phyloP scores from a whole-genome alignment of 2,797 vertebrate genomes.

The Arrhamphus sclerolepis region DNA sequence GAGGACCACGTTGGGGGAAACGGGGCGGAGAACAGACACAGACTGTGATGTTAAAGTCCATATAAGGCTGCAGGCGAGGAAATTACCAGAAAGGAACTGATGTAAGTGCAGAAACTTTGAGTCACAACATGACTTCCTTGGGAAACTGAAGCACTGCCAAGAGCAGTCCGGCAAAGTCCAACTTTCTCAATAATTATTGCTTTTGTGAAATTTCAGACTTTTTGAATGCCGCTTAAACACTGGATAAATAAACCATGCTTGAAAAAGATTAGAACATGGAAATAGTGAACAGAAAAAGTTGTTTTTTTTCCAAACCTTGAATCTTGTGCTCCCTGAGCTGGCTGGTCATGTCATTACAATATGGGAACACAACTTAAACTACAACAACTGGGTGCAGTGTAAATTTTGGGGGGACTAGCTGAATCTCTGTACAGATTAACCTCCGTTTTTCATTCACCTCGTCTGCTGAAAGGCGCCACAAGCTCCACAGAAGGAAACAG shows the following conservation, averaged over 20 bases:
- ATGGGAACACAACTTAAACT: constrained; percentile 22
- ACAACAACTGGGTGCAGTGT: not conserved
- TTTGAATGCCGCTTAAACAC: constrained; percentile 22
- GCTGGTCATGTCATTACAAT: not conserved
- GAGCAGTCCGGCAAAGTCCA: constrained; percentile 40
- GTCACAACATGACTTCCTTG: constrained; percentile 89
- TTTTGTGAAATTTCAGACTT: constrained; percentile 24
- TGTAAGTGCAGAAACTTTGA: constrained; percentile 89
- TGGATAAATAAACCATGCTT: constrained; percentile 1
- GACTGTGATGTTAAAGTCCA: constrained; percentile 82
- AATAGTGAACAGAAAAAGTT: constrained; percentile 9
- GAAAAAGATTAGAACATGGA: not conserved
- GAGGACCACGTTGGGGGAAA: constrained; percentile 56
- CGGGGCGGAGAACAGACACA: constrained; percentile 58
- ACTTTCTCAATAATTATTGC: constrained; percentile 44
- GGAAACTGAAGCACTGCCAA: constrained; percentile 78
- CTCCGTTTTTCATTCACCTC: constrained; percentile 24
- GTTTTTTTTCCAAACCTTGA: not conserved
- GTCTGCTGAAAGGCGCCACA: constrained; percentile 15
- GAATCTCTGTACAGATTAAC: constrained; percentile 31
- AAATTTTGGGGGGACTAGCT: constrained; percentile 18
- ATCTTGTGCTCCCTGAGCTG: not conserved
- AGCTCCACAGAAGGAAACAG: constrained; percentile 16
- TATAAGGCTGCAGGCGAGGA: constrained; percentile 91
- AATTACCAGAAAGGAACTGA: constrained; percentile 91